Evolutionary conservation across 2,113 vertebrate genomes (phyloP).

Genomic region (Phasianus colchicus): DNA sequence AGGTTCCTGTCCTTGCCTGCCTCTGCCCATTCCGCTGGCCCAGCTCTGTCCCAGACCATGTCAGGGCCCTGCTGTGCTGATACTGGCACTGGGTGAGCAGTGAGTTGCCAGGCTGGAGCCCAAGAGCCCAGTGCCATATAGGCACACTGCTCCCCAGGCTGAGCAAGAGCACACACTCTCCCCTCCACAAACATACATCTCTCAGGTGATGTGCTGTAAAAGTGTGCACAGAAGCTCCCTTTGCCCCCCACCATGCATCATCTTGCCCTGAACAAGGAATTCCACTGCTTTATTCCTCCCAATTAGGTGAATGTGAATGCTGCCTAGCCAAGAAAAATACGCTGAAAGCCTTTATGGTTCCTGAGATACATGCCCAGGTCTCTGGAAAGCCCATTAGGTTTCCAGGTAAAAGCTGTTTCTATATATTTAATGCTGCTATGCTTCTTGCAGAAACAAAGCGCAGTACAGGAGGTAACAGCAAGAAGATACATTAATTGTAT

Average conservation of each 20-base stretch:
- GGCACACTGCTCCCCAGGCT: background rate
- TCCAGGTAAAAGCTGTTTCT: background rate
- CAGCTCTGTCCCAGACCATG: background rate
- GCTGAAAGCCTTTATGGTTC: background rate
- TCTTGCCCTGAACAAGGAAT: background rate
- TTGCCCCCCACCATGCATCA: background rate
- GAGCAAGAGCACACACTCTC: background rate
- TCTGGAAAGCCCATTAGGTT: background rate
- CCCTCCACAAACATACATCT: background rate
- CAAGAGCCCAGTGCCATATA: too few relatives aligned
- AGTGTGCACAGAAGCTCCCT: background rate
- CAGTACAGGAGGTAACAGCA: background rate
- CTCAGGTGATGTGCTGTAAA: background rate
- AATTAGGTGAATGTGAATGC: accelerated
- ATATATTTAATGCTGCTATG: background rate
- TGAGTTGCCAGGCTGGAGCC: background rate
- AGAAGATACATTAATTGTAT: constrained; percentile 37
- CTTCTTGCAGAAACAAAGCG: background rate
- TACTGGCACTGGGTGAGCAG: background rate
- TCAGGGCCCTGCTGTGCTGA: accelerated
- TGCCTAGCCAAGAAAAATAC: background rate
- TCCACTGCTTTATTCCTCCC: background rate
- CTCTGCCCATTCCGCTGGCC: background rate
- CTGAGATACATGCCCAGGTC: background rate
- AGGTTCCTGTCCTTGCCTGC: background rate